Evolutionary conservation across 2,888 invertebrate species (phyloP).

Genomic region (Therioaphis trifolii): DNA sequence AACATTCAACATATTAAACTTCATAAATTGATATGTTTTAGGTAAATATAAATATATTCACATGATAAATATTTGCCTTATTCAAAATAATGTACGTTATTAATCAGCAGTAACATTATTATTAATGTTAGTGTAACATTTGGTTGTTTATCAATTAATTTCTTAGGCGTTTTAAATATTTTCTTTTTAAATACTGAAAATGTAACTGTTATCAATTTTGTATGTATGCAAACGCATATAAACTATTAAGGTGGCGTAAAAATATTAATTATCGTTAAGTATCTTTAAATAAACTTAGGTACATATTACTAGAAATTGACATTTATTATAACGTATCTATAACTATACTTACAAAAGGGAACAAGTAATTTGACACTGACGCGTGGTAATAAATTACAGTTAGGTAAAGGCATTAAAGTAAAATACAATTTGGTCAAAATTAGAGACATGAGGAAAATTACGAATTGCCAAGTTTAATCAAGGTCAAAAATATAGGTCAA

Average conservation of each 20-base stretch:
- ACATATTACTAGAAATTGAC: too few species aligned
- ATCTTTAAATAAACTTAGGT: too few species aligned
- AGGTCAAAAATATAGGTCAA: conserved; percentile 26
- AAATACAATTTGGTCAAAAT: conserved; percentile 23
- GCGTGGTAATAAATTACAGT: not conserved
- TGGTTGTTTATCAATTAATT: too few species aligned
- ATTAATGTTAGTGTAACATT: too few species aligned
- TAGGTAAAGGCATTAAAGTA: not conserved
- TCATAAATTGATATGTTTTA: not conserved
- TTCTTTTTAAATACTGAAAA: too few species aligned
- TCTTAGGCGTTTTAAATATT: too few species aligned
- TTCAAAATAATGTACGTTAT: not conserved
- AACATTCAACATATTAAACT: not conserved
- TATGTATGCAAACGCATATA: too few species aligned
- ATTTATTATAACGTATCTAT: too few species aligned
- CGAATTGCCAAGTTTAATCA: conserved; percentile 30
- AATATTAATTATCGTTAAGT: too few species aligned
- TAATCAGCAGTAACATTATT: too few species aligned
- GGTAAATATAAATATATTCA: not conserved
- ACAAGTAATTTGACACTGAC: not conserved
- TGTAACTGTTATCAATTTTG: too few species aligned
- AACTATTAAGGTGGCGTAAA: too few species aligned
- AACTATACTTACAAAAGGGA: not conserved
- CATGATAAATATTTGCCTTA: not conserved
- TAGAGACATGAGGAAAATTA: not conserved